A percentile compares a stretch with the other conserved stretches of the same genome.
These are phyloP conservation scores for Drosophila seguyi DNA, from an alignment of 1,140 invertebrate genomes.

Conservation along the genomic window DNA sequence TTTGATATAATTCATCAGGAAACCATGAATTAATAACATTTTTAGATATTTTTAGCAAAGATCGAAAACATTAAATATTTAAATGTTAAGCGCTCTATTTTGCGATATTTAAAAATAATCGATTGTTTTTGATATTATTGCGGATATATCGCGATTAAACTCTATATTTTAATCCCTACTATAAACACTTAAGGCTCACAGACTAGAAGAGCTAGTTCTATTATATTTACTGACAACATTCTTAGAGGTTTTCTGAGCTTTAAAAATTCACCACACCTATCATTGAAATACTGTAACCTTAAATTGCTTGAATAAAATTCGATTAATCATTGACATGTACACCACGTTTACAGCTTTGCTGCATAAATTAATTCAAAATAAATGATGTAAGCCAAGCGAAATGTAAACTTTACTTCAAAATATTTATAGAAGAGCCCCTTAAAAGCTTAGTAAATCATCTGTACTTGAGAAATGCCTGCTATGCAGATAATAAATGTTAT, in stretches of 20 bases:
- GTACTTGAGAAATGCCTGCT: not conserved
- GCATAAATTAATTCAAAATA: not conserved
- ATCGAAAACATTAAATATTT: too few relatives aligned
- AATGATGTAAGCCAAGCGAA: not conserved
- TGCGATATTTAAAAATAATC: too few relatives aligned
- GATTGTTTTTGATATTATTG: too few relatives aligned
- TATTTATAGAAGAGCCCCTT: not conserved
- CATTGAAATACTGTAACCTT: too few relatives aligned
- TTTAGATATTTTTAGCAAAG: too few relatives aligned
- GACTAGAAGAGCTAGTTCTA: not conserved
- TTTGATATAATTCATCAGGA: too few relatives aligned
- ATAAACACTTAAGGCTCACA: too few relatives aligned
- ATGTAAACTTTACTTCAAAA: not conserved
- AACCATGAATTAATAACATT: too few relatives aligned
- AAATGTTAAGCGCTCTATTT: too few relatives aligned
- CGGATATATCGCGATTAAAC: too few relatives aligned
- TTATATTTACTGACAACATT: not conserved
- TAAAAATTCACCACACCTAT: not conserved
- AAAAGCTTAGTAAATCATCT: slow-evolving; percentile 8
- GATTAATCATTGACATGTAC: slow-evolving; percentile 1
- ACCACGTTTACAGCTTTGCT: not conserved
- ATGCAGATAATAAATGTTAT: slow-evolving; percentile 18
- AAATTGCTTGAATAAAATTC: slow-evolving; percentile 4
- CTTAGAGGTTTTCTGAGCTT: not conserved
- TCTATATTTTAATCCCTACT: too few relatives aligned